These are phyloP conservation scores for Rachycentron canadum DNA, from an alignment of 2,797 vertebrate species.

Conservation along the genomic window DNA sequence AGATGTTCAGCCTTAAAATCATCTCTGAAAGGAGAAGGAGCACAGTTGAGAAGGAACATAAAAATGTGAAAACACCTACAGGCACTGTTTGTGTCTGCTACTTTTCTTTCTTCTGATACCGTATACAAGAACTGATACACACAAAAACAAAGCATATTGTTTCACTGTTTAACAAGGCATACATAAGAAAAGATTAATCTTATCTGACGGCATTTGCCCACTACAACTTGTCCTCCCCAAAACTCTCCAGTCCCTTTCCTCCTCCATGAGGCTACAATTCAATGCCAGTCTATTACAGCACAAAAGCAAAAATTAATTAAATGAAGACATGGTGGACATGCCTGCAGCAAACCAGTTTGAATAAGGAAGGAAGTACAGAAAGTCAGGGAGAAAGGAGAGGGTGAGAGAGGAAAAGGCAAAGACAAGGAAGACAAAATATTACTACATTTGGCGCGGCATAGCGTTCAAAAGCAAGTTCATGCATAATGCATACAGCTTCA, in stretches of 20 bases:
- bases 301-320: slow-evolving; percentile 56
- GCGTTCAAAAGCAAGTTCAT: slow-evolving; percentile 67
- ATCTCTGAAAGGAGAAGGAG: slow-evolving; percentile 19
- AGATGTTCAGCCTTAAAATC: slow-evolving; percentile 56
- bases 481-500: slow-evolving; percentile 75
- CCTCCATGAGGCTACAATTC: slow-evolving; percentile 16
- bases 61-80: slow-evolving; percentile 19
- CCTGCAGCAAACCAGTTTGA: slow-evolving; percentile 20
- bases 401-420: slow-evolving; percentile 13
- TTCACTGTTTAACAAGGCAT: slow-evolving; percentile 34
- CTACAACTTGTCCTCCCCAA: slow-evolving; percentile 21
- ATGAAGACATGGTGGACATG: slow-evolving; percentile 39
- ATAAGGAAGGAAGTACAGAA: slow-evolving; percentile 20
- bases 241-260: not conserved
- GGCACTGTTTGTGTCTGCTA: slow-evolving; percentile 25
- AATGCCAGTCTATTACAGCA: slow-evolving; percentile 23
- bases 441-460: slow-evolving; percentile 52
- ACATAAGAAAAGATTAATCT: slow-evolving; percentile 32
- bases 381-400: slow-evolving; percentile 15
- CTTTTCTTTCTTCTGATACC: slow-evolving; percentile 28
- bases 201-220: slow-evolving; percentile 44
- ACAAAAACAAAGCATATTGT: slow-evolving; percentile 23
- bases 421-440: slow-evolving; percentile 57
- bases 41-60: slow-evolving; percentile 6
- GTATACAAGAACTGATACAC: slow-evolving; percentile 23